Percentiles rank a stretch among this genome's conserved stretches.
phyloP scores from a whole-genome alignment of 2,113 vertebrate genomes.

The Chloroceryle aenea region DNA sequence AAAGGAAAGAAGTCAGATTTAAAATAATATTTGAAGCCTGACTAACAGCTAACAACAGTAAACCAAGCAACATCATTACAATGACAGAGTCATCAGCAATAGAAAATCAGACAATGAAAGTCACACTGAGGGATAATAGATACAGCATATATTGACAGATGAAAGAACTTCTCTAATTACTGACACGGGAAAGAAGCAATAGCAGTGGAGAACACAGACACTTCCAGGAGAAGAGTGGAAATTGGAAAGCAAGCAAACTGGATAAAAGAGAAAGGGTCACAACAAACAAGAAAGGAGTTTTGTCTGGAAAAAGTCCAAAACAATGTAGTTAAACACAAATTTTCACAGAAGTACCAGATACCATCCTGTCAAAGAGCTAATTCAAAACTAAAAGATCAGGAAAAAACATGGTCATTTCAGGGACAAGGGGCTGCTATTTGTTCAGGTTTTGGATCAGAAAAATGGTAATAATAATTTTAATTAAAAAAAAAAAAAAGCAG shows the following conservation, averaged over 20 bases:
- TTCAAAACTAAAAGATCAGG: not conserved
- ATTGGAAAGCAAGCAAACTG: not conserved
- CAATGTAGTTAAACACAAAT: not conserved
- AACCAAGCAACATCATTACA: not conserved
- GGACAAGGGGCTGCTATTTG: not conserved
- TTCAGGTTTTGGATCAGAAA: not conserved
- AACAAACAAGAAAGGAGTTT: not conserved
- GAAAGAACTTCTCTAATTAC: not conserved
- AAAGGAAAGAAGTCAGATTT: not conserved
- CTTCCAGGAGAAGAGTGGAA: not conserved
- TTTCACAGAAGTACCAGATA: not conserved
- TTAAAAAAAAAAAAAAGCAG: not conserved
- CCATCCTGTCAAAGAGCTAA: not conserved
- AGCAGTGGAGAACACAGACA: not conserved
- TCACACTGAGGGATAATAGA: not conserved
- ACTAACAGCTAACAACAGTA: not conserved
- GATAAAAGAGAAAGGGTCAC: not conserved
- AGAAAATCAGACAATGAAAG: not conserved
- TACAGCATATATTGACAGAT: not conserved
- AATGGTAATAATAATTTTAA: not conserved
- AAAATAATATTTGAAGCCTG: not conserved
- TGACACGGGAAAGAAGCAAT: not conserved
- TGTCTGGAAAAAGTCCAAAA: not conserved
- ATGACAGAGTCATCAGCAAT: not conserved
- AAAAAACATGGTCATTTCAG: not conserved